Evolutionary conservation across 2,888 invertebrate genomes (phyloP), one percentile per base, ranked within the genome.

Genomic region (Molorchus minor): DNA sequence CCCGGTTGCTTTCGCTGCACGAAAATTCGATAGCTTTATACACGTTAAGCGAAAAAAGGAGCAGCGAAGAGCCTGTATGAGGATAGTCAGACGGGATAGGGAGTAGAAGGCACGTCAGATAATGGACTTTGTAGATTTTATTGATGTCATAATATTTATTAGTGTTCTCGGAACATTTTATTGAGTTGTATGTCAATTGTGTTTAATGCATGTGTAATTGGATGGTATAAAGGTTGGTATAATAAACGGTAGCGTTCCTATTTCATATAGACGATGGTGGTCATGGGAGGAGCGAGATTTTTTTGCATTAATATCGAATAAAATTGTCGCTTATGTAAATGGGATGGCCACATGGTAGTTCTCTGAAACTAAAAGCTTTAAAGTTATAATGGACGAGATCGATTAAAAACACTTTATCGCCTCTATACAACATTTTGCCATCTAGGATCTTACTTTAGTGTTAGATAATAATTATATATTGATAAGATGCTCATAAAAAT

Each of bases 71-170:
- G 41, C 12, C 52, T 29, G 40, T 30, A 17, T 13, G 25, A n/a
- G 4, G 29, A 12, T 52, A 12, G 15, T 13, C 15, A 25, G 13
- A 16, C 30, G 30, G 30, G 30, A 30, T 30, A 12, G 12, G 25
- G 15, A 15, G 16, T 45, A 12, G 2, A 30, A 45, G 45, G 29
- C 45, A 43, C 45, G 52, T 30, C 52, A 52, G 29, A 41, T 52
- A 40, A 29, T 19, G 17, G 29, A 30, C 52, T 25, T 41, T 21
- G 40, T 40, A 36, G 12, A 57, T 44, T 51, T 57, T 44, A 57
- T 57, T 44, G 43, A 33, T 35, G 51, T 44, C 44, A 51, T 35
- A 33, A 52, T 19, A 53, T 52, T 58, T 58, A 58, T 46, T 45
- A 35, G 20, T 41, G 40, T 58, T 58, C 58, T 36, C 43, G 44